These are phyloP conservation scores for Drosophila rubida DNA, from an alignment of 2,888 invertebrate species.

Conservation along the genomic window DNA sequence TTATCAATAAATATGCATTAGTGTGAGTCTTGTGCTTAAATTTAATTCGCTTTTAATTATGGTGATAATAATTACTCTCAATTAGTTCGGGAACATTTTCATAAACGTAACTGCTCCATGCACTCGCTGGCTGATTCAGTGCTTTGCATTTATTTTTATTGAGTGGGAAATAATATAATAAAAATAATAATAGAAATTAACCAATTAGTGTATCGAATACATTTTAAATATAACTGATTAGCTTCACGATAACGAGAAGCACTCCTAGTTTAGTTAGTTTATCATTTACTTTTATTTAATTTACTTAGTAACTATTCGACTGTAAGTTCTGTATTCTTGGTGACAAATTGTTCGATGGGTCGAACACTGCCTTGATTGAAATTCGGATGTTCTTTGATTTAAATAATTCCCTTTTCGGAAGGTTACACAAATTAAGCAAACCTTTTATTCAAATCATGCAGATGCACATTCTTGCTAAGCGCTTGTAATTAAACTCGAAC, in stretches of 20 bases:
- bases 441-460: conserved; percentile 55
- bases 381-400: not conserved
- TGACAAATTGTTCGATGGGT: no score
- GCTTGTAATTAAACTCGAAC: conserved; percentile 63
- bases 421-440: conserved; percentile 14
- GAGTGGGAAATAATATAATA: conserved; percentile 3
- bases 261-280: no score
- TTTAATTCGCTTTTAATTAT: conserved; percentile 74
- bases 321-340: no score
- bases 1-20: conserved; percentile 75
- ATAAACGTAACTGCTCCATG: conserved; percentile 33
- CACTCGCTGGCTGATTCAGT: conserved; percentile 5
- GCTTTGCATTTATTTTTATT: conserved; percentile 6
- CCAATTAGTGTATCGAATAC: not conserved
- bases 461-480: conserved; percentile 45
- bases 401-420: conserved; percentile 7
- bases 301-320: no score
- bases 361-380: not conserved
- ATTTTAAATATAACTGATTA: not conserved
- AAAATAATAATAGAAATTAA: conserved; percentile 4
- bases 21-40: conserved; percentile 65
- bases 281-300: no score
- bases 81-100: conserved; percentile 64
- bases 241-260: no score
- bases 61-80: conserved; percentile 64